Conservation (phyloP, 2,888 invertebrate species). For the Ditula angustiorana region DNA sequence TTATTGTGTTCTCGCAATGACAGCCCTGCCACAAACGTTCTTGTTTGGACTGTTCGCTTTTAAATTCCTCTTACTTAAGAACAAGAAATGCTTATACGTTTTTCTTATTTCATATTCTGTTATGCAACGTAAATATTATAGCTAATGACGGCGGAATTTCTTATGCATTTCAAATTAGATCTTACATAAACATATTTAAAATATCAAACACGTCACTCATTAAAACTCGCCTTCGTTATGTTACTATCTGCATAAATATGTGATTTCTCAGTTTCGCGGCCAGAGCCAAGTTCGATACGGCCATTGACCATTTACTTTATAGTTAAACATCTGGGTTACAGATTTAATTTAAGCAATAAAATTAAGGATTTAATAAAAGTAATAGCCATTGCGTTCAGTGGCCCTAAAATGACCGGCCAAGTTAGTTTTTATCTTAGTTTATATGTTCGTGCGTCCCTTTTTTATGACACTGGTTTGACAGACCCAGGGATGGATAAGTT, state of each 20-base stretch:
- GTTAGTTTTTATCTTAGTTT: too few relatives aligned
- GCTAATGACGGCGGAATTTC: neutral
- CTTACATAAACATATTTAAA: slow-evolving; percentile 1
- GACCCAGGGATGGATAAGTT: too few relatives aligned
- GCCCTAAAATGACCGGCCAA: too few relatives aligned
- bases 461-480: too few relatives aligned
- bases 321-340: neutral
- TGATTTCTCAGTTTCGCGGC: neutral
- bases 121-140: neutral
- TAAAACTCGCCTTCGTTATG: neutral
- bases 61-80: neutral
- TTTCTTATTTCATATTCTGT: neutral
- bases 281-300: slow-evolving; percentile 1
- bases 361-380: too few relatives aligned
- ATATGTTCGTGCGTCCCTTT: too few relatives aligned
- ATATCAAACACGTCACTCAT: neutral
- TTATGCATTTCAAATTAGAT: neutral
- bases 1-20: too few relatives aligned
- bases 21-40: too few relatives aligned
- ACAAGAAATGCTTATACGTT: neutral
- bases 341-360: neutral
- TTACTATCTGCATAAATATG: slow-evolving; percentile 6
- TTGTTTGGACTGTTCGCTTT: too few relatives aligned
- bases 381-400: too few relatives aligned
- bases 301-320: neutral